Conservation (phyloP, 2,797 vertebrate species). For the Bovichtus variegatus region DNA sequence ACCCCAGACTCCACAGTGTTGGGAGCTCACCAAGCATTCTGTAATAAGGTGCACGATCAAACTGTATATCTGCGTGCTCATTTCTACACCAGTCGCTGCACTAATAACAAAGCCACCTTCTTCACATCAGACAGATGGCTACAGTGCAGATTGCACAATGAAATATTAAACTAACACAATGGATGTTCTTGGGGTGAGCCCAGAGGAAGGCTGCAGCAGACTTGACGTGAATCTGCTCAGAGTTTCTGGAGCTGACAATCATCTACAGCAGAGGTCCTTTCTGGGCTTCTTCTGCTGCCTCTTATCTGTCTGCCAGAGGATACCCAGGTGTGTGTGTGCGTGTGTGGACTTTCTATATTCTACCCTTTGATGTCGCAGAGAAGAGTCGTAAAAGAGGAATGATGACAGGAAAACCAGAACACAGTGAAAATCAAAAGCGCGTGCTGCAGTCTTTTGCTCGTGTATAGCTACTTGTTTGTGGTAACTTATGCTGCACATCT, state of each 20-base stretch:
- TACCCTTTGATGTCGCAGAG: slow-evolving; percentile 1
- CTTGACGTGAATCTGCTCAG: slow-evolving; percentile 41
- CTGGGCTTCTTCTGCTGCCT: slow-evolving; percentile 27
- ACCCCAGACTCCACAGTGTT: background rate
- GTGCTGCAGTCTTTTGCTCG: background rate
- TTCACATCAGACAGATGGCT: slow-evolving; percentile 52
- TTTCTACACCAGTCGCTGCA: background rate
- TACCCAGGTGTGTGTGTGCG: slow-evolving; percentile 44
- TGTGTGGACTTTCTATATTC: slow-evolving; percentile 23
- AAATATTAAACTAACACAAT: slow-evolving; percentile 46
- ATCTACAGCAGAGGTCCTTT: slow-evolving; percentile 23
- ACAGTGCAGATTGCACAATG: slow-evolving; percentile 31
- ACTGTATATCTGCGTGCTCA: background rate
- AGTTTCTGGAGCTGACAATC: slow-evolving; percentile 57
- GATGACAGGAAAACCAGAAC: background rate
- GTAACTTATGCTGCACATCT: too few species aligned
- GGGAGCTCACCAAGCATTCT: background rate
- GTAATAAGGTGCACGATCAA: background rate
- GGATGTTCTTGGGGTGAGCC: slow-evolving; percentile 7
- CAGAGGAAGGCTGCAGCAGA: slow-evolving; percentile 31
- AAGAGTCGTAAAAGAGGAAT: slow-evolving; percentile 20
- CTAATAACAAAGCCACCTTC: slow-evolving; percentile 46
- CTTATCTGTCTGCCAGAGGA: slow-evolving; percentile 44
- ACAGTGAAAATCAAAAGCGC: background rate
- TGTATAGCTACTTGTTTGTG: background rate